Evolutionary conservation across 1,140 invertebrate species (phyloP).

Genomic region (Myzus persicae): DNA sequence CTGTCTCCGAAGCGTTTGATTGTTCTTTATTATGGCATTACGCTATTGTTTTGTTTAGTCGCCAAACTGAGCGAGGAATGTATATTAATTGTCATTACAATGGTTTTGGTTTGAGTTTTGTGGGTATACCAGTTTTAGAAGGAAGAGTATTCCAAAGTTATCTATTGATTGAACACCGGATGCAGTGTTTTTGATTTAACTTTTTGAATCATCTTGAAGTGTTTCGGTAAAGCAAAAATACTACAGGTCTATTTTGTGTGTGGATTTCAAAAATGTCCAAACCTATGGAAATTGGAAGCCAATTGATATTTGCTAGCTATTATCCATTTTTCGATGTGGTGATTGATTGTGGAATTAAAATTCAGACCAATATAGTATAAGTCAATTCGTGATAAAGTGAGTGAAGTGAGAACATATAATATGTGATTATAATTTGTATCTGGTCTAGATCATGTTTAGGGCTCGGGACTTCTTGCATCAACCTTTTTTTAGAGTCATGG

Average conservation of each 20-base stretch:
- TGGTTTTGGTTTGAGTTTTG: background rate
- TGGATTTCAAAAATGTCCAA: no score
- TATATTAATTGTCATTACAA: background rate
- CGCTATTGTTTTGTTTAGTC: background rate
- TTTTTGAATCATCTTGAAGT: background rate
- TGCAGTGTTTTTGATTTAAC: background rate
- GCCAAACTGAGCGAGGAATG: background rate
- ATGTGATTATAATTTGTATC: no score
- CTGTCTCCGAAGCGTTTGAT: background rate
- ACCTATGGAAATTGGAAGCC: no score
- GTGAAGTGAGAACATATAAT: no score
- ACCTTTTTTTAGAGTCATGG: background rate
- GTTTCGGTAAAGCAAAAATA: background rate
- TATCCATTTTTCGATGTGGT: no score
- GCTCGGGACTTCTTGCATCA: background rate
- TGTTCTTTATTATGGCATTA: slow-evolving; percentile 18
- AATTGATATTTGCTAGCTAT: no score
- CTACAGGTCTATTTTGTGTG: background rate
- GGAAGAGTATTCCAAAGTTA: background rate
- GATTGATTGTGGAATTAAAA: no score
- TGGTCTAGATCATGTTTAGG: background rate
- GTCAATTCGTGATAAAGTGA: no score
- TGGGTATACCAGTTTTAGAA: background rate
- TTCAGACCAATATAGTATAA: no score
- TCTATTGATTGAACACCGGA: background rate